Conservation (phyloP, 2,113 vertebrate species). For the Halichoerus grypus region DNA sequence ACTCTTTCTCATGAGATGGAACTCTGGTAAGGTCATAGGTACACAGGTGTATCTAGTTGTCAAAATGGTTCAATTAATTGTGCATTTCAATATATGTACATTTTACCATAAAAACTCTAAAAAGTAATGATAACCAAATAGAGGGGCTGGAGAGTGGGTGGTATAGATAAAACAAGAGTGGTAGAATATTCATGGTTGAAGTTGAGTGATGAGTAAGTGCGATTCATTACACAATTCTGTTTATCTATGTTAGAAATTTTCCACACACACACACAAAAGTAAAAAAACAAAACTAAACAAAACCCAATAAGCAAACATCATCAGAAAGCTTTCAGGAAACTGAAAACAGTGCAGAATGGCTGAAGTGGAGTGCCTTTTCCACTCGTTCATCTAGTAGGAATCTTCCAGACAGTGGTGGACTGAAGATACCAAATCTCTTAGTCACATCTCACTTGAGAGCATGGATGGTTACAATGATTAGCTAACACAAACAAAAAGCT, state of each 20-base stretch:
- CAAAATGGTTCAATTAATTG: neutral
- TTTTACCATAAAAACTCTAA: neutral
- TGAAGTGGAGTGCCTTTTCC: constrained; percentile 3
- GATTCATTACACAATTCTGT: neutral
- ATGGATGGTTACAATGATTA: constrained; percentile 7
- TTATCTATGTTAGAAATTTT: constrained; percentile 45
- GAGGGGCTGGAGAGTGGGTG: neutral
- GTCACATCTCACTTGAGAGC: constrained; percentile 47
- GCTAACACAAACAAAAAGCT: constrained; percentile 3
- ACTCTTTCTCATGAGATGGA: neutral
- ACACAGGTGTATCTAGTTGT: neutral
- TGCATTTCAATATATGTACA: neutral
- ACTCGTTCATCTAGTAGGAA: constrained; percentile 56
- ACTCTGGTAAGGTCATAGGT: neutral
- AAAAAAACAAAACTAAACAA: neutral
- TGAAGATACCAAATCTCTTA: constrained; percentile 48
- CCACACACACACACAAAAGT: neutral
- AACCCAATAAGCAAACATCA: constrained; percentile 26
- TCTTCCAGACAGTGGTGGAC: constrained; percentile 63
- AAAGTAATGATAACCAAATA: neutral
- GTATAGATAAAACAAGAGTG: neutral
- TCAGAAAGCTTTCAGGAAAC: constrained; percentile 38
- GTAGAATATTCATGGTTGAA: neutral
- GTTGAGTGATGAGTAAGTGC: neutral
- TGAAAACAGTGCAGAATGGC: constrained; percentile 12